Base-by-base conservation (phyloP, 1,140 invertebrate genomes). In the Aphelinus atriplicis region DNA sequence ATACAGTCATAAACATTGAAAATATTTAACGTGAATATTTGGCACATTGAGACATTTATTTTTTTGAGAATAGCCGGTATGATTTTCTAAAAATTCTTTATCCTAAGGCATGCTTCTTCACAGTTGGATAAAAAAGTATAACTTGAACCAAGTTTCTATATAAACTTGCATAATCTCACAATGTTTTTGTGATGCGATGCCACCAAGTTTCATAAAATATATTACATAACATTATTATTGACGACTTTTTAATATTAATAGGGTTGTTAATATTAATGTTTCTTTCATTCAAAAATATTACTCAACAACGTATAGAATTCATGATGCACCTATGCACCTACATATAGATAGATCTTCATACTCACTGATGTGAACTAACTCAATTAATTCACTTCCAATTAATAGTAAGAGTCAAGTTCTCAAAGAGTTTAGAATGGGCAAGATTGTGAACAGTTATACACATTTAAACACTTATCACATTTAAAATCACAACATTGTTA, bases 401-500 rank as follows among this genome's bases (percentile, higher is more conserved):
- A 26, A 26, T 26, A 26, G 26, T 26, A 26, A 26, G 26, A 26
- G 26, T 26, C 26, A 26, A 26, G 26, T 26, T 26, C 26, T 26
- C 26, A 26, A 48, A 71, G n/a, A 71, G 79, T 80, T 77, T 72
- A 81, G 73, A 81, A 79, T 58, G 57, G 43, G 75, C 77, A 81
- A 77, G 78, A 77, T 72, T 72, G 61, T 63, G 77, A 79, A 72
- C 64, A 73, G 68, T 77, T 70, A 75, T 81, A 83, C 53, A 81
- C 76, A 82, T 78, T 81, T 76, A 81, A 82, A 86, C 82, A 79
- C 75, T 78, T 87, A 86, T 86, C 85, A 87, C 85, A 86, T 86
- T 77, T 86, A 86, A 81, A 82, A 87, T 87, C 85, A 87, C 84
- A 87, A 86, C 84, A 86, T 79, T 81, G 81, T 84, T 83, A 85